These are phyloP conservation scores for Oncorhynchus kisutch DNA, from an alignment of 2,113 vertebrate species.

Conservation along the genomic window DNA sequence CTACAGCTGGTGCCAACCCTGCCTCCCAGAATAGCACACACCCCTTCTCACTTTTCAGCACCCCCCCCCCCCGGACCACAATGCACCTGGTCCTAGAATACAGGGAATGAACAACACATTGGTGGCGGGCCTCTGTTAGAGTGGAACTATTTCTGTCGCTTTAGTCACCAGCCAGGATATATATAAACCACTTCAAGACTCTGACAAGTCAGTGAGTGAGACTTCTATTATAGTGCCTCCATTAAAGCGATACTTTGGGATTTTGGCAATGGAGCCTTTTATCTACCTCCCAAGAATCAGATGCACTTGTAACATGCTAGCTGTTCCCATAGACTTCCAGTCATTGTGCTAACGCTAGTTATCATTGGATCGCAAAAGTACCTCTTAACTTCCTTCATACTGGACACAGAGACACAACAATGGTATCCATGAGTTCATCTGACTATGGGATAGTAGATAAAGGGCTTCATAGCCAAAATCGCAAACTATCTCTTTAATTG, in stretches of 20 bases:
- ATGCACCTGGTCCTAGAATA: slow-evolving; percentile 39
- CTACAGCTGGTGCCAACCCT: slow-evolving; percentile 13
- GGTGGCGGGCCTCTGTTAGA: background rate
- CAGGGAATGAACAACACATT: background rate
- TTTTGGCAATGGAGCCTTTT: no score
- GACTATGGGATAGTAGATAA: background rate
- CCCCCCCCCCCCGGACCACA: slow-evolving; percentile 9
- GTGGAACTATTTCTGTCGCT: slow-evolving; percentile 29
- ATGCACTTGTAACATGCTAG: no score
- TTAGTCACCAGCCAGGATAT: slow-evolving; percentile 17
- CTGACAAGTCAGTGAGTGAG: background rate
- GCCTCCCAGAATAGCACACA: slow-evolving; percentile 26
- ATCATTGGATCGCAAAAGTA: no score
- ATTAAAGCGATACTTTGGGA: background rate
- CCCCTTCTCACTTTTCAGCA: slow-evolving; percentile 40
- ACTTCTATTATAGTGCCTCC: background rate
- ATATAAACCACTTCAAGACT: slow-evolving; percentile 29
- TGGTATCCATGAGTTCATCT: no score
- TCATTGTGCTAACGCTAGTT: no score
- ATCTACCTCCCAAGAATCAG: no score
- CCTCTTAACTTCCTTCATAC: no score
- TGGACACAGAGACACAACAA: no score
- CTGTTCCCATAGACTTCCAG: no score
- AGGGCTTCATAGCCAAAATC: background rate
- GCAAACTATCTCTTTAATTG: background rate